Conservation (phyloP, 53 echinoderm and acorn worm species). For the Patiria pectinifera region DNA sequence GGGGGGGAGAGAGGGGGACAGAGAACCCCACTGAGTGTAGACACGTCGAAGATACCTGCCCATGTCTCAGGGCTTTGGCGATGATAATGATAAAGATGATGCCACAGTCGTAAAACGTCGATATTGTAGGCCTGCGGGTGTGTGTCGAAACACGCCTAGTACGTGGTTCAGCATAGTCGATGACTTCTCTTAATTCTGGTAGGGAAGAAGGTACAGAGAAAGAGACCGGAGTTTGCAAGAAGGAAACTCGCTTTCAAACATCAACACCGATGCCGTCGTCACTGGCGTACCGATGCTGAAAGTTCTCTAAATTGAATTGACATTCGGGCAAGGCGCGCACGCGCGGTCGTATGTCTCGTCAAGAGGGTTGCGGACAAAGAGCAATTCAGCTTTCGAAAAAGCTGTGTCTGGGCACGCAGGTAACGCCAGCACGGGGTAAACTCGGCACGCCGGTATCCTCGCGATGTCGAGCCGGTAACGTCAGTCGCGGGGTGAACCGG, state of each 20-base stretch:
- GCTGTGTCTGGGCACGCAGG: too few species aligned
- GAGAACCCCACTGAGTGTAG: background rate
- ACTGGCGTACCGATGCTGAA: background rate
- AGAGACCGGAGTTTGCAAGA: background rate
- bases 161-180: slow-evolving; percentile 32
- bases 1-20: background rate
- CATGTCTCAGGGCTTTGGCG: background rate
- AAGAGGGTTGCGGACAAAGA: background rate
- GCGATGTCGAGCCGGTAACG: background rate
- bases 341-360: too few species aligned
- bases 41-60: background rate
- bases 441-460: too few species aligned
- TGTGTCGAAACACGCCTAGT: slow-evolving; percentile 38
- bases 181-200: background rate
- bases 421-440: too few species aligned
- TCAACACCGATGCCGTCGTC: background rate
- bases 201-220: background rate
- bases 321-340: too few species aligned
- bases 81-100: background rate
- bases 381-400: background rate
- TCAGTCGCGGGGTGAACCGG: background rate
- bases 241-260: background rate
- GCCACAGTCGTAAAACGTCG: slow-evolving; percentile 25
- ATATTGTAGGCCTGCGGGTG: slow-evolving; percentile 23
- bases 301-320: background rate